Evolutionary conservation across 2,888 invertebrate species (phyloP).

Genomic region (Machimus atricapillus): DNA sequence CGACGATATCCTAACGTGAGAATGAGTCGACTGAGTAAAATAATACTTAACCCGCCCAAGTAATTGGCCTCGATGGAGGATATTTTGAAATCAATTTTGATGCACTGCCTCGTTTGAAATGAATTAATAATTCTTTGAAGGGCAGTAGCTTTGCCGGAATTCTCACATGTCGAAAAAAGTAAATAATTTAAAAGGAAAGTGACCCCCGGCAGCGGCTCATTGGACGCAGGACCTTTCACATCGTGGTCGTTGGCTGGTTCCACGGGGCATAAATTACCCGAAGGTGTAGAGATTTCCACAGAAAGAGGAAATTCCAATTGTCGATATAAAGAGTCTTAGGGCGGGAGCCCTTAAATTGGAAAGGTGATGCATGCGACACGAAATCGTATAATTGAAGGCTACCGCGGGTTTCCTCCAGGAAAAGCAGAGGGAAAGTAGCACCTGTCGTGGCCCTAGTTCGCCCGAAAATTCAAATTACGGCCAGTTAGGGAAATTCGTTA

Average conservation of each 20-base stretch:
- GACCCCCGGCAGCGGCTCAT: not conserved
- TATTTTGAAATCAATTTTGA: not conserved
- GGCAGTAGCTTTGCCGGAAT: not conserved
- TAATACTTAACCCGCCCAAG: not conserved
- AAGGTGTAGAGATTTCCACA: conserved; percentile 24
- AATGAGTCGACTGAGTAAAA: not conserved
- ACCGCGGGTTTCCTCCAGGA: too few relatives aligned
- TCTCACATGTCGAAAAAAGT: not conserved
- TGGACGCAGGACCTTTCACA: not conserved
- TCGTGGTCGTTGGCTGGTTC: not conserved
- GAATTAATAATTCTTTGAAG: not conserved
- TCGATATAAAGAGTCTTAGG: not conserved
- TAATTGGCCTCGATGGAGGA: not conserved
- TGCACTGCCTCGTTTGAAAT: not conserved
- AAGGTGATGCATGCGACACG: conserved; percentile 47
- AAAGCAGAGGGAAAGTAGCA: conserved; percentile 28
- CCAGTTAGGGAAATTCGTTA: conserved; percentile 7
- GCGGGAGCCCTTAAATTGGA: not conserved
- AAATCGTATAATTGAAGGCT: conserved; percentile 46
- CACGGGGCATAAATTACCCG: not conserved
- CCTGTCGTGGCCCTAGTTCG: conserved; percentile 30
- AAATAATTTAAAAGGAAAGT: not conserved
- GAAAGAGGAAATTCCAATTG: conserved; percentile 12
- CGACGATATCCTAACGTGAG: not conserved
- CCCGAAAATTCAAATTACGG: conserved; percentile 23